phyloP scores from a whole-genome alignment of 2,113 vertebrate species.

The Centropus unirufus region DNA sequence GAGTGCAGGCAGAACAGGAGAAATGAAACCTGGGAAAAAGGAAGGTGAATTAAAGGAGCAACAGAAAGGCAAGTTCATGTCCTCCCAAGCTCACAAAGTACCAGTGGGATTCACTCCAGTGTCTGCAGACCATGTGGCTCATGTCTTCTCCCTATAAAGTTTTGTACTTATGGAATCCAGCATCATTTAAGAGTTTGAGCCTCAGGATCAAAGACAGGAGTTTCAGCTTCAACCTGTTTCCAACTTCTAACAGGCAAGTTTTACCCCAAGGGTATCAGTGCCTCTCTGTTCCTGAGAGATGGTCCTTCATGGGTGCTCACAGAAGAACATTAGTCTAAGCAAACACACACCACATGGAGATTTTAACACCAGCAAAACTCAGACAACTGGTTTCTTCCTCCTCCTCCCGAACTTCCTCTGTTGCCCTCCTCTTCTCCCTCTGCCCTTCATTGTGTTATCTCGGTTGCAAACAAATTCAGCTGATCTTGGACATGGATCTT shows the following conservation, averaged over 20 bases:
- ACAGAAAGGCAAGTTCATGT: neutral
- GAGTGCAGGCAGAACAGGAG: neutral
- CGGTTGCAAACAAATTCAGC: neutral
- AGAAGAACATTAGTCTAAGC: neutral
- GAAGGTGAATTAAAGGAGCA: neutral
- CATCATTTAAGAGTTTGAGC: neutral
- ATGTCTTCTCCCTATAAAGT: neutral
- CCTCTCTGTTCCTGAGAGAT: neutral
- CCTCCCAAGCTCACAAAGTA: neutral
- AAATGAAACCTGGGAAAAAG: neutral
- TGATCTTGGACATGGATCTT: neutral
- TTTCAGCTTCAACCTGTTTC: neutral
- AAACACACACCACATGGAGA: neutral
- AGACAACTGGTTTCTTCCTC: neutral
- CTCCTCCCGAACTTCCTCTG: neutral
- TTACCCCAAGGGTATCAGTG: neutral
- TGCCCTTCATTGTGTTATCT: rapidly evolving
- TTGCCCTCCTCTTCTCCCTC: neutral
- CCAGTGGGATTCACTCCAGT: neutral
- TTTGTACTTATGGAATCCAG: neutral
- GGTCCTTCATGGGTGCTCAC: neutral
- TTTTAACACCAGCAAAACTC: neutral
- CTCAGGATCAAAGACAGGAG: neutral
- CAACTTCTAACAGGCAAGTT: neutral
- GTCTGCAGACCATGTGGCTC: neutral